Percentiles rank a stretch among this genome's conserved stretches.
phyloP scores from a whole-genome alignment of 2,888 invertebrate species.

The Molanna angustata region DNA sequence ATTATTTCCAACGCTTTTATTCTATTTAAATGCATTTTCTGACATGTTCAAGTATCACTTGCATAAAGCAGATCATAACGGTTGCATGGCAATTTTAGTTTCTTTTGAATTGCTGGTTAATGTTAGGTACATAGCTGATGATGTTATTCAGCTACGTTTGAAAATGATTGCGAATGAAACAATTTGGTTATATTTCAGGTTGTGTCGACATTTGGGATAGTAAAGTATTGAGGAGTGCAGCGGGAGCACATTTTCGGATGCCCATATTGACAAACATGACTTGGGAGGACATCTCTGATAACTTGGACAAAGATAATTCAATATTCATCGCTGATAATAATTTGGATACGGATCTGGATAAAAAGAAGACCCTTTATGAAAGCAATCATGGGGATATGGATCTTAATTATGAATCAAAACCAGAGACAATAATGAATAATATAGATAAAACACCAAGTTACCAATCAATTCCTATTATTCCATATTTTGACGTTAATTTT shows the following conservation, averaged over 20 bases:
- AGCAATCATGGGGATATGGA: too few relatives aligned
- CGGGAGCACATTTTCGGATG: slow-evolving; percentile 82
- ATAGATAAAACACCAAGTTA: not conserved
- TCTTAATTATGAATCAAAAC: too few relatives aligned
- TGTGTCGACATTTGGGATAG: slow-evolving; percentile 89
- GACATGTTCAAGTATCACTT: too few relatives aligned
- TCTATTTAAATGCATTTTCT: too few relatives aligned
- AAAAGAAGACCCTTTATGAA: too few relatives aligned
- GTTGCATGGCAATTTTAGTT: too few relatives aligned
- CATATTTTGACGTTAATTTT: slow-evolving; percentile 64
- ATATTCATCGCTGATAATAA: slow-evolving; percentile 71
- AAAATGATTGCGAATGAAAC: too few relatives aligned
- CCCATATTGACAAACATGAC: slow-evolving; percentile 62
- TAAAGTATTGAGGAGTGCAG: slow-evolving; percentile 81
- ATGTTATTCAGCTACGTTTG: too few relatives aligned
- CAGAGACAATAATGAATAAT: not conserved
- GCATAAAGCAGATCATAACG: too few relatives aligned
- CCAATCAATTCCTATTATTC: slow-evolving; percentile 52
- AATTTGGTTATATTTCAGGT: slow-evolving; percentile 60
- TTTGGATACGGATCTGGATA: slow-evolving; percentile 22
- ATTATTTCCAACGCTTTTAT: too few relatives aligned
- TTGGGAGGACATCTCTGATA: slow-evolving; percentile 61
- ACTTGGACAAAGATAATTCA: slow-evolving; percentile 49
- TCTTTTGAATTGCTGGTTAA: too few relatives aligned
- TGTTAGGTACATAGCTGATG: too few relatives aligned